Base-by-base conservation (phyloP, 1,140 invertebrate species). In the Drosophila seguyi region DNA sequence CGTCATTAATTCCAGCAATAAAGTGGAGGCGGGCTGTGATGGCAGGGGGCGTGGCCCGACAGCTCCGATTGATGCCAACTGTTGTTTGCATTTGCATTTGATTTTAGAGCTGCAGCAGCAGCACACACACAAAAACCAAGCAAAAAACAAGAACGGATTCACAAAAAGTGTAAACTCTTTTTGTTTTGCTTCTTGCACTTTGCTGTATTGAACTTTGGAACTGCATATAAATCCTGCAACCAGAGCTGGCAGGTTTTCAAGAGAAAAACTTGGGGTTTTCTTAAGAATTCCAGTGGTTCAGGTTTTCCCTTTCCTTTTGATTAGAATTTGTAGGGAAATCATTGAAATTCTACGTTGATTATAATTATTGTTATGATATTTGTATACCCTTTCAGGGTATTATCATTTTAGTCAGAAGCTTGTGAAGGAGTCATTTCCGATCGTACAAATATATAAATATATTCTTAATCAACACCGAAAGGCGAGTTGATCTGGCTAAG, bases 71-170 rank as follows among this genome's bases (percentile, higher is more conserved):
- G 85, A 88, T 88, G 81, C 84, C 84, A 88, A 88, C 85, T 84
- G 85, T 84, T 84, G 84, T 84, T 88, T 84, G 85, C 81, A 88
- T 88, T 88, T 88, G 85, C 85, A 88, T 88, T 88, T 88, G 84
- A 90, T 85, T 88, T 81, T 81, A 78, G 66, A 85, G 63, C 77
- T 55, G 57, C 73, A 44, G 52, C 44, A 56, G 55, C 44, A 20
- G 68, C 39, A 53, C 10, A 61, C 53, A 72, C 29, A 41, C 29
- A 34, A 31, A 36, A 48, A 27, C 45, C 25, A 5, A 34, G n/a
- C 31, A 25, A 41, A 53, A 48, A 71, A 42, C 34, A 36, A 22
- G 18, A 31, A 31, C 14, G 34, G 39, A 50, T 50, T 42, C 36
- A 47, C 52, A 31, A 47, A 59, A 65, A 78, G 75, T 55, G 41